Percentiles rank a stretch among this genome's conserved stretches.
Conservation (phyloP, 2,888 invertebrate species). For the Operophtera brumata region DNA sequence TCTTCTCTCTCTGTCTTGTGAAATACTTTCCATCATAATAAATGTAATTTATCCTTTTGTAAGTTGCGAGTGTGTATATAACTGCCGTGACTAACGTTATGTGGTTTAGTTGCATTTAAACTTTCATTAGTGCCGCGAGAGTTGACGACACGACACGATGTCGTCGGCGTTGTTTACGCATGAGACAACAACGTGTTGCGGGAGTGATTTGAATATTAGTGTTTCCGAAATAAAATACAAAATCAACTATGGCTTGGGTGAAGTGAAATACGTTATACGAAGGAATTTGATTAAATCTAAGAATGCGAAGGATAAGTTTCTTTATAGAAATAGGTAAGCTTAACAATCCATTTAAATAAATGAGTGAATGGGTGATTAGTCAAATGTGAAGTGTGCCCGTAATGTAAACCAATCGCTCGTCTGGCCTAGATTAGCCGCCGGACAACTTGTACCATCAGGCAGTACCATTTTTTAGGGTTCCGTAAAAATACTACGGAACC, state of each 20-base stretch:
- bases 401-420: neutral
- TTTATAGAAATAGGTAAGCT: conserved; percentile 59
- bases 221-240: conserved; percentile 30
- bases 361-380: neutral
- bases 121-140: conserved; percentile 28
- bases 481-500: too few relatives aligned
- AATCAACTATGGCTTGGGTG: conserved; percentile 23
- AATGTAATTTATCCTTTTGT: neutral
- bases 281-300: conserved; percentile 60
- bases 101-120: conserved; percentile 37
- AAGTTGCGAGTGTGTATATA: neutral
- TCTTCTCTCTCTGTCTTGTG: too few relatives aligned
- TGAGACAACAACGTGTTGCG: conserved; percentile 44
- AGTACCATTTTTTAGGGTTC: too few relatives aligned
- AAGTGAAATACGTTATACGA: conserved; percentile 49
- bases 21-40: too few relatives aligned
- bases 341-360: neutral
- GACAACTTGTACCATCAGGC: too few relatives aligned
- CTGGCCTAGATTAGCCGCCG: neutral
- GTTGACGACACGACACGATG: too few relatives aligned
- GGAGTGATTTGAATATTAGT: conserved; percentile 46
- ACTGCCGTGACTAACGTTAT: conserved; percentile 1
- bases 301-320: conserved; percentile 50
- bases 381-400: neutral
- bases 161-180: conserved; percentile 12